Conservation (phyloP, 37 sponge, comb jelly and placozoan species). For the Haliclona indistincta region DNA sequence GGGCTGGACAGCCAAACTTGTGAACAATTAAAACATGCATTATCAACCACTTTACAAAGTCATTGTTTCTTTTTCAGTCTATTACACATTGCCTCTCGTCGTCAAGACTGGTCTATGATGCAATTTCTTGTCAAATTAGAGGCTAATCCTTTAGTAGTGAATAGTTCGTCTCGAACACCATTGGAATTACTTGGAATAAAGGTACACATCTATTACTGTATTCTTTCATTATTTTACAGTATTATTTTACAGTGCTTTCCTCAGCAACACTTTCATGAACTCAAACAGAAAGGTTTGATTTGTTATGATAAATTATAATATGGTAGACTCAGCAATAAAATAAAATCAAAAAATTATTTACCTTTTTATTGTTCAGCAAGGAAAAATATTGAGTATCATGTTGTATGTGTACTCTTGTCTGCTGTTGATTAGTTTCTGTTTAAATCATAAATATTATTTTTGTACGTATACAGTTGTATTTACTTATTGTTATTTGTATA, state of each 20-base stretch:
- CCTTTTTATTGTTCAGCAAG: too few relatives aligned
- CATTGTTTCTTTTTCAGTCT: too few relatives aligned
- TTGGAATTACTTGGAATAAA: slow-evolving; percentile 66
- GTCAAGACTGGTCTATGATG: slow-evolving; percentile 37
- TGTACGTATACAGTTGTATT: too few relatives aligned
- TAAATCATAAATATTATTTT: not conserved
- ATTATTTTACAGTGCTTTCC: slow-evolving; percentile 34
- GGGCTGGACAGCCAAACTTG: too few relatives aligned
- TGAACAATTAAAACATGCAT: too few relatives aligned
- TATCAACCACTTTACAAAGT: too few relatives aligned
- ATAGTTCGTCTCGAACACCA: slow-evolving; percentile 25
- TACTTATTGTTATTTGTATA: too few relatives aligned
- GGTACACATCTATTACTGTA: slow-evolving; percentile 2
- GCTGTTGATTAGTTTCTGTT: slow-evolving; percentile 1
- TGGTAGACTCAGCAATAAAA: too few relatives aligned
- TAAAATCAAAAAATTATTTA: too few relatives aligned
- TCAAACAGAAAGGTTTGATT: slow-evolving; percentile 22
- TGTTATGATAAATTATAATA: too few relatives aligned
- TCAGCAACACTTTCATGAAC: not conserved
- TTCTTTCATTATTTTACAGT: not conserved
- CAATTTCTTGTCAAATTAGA: slow-evolving; percentile 61
- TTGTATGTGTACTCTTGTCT: not conserved
- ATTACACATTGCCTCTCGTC: slow-evolving; percentile 61
- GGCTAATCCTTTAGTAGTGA: slow-evolving; percentile 62
- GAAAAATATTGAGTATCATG: not conserved